Base-by-base conservation (phyloP, 1,140 invertebrate species). In the Trissolcus basalis region DNA sequence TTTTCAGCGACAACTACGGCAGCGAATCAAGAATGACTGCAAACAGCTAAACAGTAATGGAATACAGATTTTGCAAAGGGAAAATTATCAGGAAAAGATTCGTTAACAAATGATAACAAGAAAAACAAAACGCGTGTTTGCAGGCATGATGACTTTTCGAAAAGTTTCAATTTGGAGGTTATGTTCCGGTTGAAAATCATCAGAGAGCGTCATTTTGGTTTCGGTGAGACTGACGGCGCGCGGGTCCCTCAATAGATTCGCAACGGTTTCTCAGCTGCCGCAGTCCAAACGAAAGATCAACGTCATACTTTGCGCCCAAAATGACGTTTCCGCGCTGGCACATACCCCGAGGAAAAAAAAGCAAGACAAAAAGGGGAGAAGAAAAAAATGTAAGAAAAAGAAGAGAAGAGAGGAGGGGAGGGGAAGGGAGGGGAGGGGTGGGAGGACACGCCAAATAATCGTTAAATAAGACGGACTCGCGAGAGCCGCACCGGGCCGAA, bases 391-490 rank as follows among this genome's bases (percentile, higher is more conserved):
- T 15, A 15, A 35, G 35, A 5, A 50, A 13, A 39, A 15, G 12
- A 27, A 19, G 19, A 56, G 10, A 10, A n/a, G 16, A n/a, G 32
- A 14, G 12, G 16, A 32, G 15, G 13, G 11, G 39, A 43, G 39
- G 53, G 49, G 64, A 59, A 71, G 36, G n/a, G 19, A 58, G 41
- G 41, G 56, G 60, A 56, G 61, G 59, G 71, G 63, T 63, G 50
- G 61, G 68, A 77, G 67, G 67, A 71, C 54, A 77, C 61, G 64
- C 19, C 60, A 64, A 73, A 78, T 78, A 69, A 69, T 68, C 64
- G 64, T 64, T 73, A 78, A 78, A 78, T 67, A 74, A 72, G 65
- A 68, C 70, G 70, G 54, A 77, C 74, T 71, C 74, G 74, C 74
- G 69, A 65, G 61, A 63, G 50, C 58, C 35, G 68, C 74, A 77